Evolutionary conservation across 2,113 vertebrate genomes (phyloP).

Genomic region (Tricholaema leucomelas): DNA sequence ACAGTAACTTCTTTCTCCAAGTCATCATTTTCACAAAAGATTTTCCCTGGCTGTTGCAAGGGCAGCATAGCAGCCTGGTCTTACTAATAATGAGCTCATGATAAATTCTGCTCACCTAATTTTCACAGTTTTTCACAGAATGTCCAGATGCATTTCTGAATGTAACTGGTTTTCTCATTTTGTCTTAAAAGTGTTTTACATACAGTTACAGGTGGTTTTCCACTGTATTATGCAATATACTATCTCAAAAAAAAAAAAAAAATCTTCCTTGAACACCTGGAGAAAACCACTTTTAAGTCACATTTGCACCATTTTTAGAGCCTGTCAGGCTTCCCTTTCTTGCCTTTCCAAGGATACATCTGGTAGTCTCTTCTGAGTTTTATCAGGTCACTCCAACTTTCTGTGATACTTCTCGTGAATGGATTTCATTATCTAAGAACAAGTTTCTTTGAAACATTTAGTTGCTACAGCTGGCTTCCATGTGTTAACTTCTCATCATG

Average conservation of each 20-base stretch:
- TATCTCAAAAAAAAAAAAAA: not conserved
- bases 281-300: slow-evolving; percentile 24
- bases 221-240: not conserved
- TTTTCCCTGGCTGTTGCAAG: not conserved
- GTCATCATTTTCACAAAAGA: not conserved
- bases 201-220: not conserved
- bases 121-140: not conserved
- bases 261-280: slow-evolving; percentile 20
- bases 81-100: not conserved
- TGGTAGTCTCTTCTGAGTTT: slow-evolving; percentile 40
- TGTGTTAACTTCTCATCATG: slow-evolving; percentile 2
- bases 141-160: not conserved
- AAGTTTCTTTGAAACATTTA: slow-evolving; percentile 18
- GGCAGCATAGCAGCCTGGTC: not conserved
- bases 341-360: slow-evolving; percentile 50
- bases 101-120: not conserved
- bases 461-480: slow-evolving; percentile 47
- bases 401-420: slow-evolving; percentile 2
- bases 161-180: not conserved
- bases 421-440: slow-evolving; percentile 38
- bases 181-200: not conserved
- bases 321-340: slow-evolving; percentile 27
- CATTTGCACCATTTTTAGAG: slow-evolving; percentile 48
- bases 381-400: slow-evolving; percentile 14
- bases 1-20: not conserved